Percentiles rank a stretch among this genome's conserved stretches.
These are phyloP conservation scores for Mycteria americana DNA, from an alignment of 2,797 vertebrate species.

Conservation along the genomic window DNA sequence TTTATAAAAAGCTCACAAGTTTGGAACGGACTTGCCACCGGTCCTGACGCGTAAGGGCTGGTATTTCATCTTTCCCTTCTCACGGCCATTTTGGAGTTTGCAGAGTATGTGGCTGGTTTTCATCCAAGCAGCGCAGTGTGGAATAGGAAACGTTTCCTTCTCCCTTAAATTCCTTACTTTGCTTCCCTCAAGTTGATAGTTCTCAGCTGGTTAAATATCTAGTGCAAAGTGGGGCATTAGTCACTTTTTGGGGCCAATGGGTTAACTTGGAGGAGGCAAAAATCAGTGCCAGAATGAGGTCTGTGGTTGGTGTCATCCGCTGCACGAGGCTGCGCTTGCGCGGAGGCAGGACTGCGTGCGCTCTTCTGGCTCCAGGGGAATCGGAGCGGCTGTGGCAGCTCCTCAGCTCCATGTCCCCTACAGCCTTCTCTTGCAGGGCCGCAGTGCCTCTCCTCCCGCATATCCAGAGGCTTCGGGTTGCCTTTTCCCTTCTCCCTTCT, in stretches of 20 bases:
- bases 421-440: background rate
- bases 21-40: background rate
- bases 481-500: background rate
- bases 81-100: rapidly evolving
- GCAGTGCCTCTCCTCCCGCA: background rate
- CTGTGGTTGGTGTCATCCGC: background rate
- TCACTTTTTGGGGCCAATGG: background rate
- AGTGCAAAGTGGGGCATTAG: background rate
- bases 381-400: background rate
- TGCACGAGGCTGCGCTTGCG: no score
- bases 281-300: background rate
- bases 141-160: background rate
- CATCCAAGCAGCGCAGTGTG: background rate
- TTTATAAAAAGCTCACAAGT: background rate
- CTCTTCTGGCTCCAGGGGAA: no score
- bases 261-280: background rate
- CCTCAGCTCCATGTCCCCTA: background rate
- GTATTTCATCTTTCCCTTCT: background rate
- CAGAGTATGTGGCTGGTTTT: background rate
- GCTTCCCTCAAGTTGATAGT: background rate
- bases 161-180: background rate
- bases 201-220: background rate
- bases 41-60: background rate
- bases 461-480: background rate
- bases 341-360: no score